Evolutionary conservation across 2,888 invertebrate genomes (phyloP), one percentile per base, ranked within the genome.

Genomic region (Drosophila nr. fundita): DNA sequence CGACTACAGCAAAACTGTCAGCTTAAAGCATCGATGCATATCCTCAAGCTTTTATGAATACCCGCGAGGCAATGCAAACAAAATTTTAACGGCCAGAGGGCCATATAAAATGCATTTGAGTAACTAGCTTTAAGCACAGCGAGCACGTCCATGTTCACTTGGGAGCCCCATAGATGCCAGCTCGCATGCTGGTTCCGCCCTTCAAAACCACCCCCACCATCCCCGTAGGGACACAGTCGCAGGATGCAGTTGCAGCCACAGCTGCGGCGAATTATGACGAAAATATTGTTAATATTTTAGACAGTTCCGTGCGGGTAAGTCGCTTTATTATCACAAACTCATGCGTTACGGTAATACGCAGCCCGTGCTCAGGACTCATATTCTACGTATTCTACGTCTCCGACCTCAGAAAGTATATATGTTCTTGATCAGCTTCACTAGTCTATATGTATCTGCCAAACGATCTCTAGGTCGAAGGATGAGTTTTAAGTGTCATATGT

Each of bases 71-170:
- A 60, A 87, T 71, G 76, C 81, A 70, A 87, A 85, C 88, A 76
- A 54, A 62, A 62, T 65, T 67, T 71, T 69, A 80, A 87, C 82
- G 69, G 72, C 80, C 82, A 87, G 78, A 78, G 86, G 74, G 81
- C 88, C 87, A 73, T 75, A 86, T 88, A 88, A 85, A 85, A 86
- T 86, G 87, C 88, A 85, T 79, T 88, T 71, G 72, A 77, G 79
- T 83, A 78, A 81, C 88, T 81, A 83, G 86, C 87, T 86, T 86
- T 78, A 81, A 79, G 53, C 89, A 75, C 75, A 65, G 73, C 55
- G 61, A 79, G 61, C 82, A 73, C 89, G 80, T 77, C 83, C 87
- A 82, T 87, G 76, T 70, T 83, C 87, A 87, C 76, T 87, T 82
- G 86, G 85, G 74, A 73, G 63, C 59, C 55, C 53, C 74, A 66